Evolutionary conservation across 2,797 vertebrate species (phyloP).

Genomic region (Chelidonichthys spinosus): DNA sequence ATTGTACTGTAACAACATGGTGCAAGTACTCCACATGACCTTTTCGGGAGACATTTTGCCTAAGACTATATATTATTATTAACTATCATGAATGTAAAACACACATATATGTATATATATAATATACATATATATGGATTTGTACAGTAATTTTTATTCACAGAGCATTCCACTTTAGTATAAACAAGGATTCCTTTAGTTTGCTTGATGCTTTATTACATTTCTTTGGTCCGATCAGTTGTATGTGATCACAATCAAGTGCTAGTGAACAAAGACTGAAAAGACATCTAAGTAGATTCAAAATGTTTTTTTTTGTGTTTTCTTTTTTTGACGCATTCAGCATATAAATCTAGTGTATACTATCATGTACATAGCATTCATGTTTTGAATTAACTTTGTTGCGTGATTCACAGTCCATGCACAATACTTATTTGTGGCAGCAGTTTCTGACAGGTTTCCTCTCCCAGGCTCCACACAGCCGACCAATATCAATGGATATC

Average conservation of each 20-base stretch:
- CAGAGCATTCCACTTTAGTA: background rate
- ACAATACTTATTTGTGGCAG: constrained; percentile 30
- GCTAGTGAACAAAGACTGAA: constrained; percentile 42
- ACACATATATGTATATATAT: background rate
- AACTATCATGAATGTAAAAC: background rate
- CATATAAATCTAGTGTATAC: constrained; percentile 11
- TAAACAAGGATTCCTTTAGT: constrained; percentile 13
- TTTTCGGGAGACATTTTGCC: constrained; percentile 23
- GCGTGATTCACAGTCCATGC: constrained; percentile 26
- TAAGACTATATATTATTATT: background rate
- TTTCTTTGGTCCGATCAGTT: background rate
- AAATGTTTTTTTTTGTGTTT: background rate
- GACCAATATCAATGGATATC: constrained; percentile 15
- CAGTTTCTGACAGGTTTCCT: constrained; percentile 8
- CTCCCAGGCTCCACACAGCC: background rate
- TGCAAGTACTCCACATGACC: constrained; percentile 34
- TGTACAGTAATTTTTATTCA: constrained; percentile 9
- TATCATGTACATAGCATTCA: constrained; percentile 32
- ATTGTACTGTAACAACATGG: constrained; percentile 51
- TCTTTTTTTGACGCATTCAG: background rate
- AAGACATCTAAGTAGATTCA: constrained; percentile 20
- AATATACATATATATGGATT: constrained; percentile 11
- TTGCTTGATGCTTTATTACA: constrained; percentile 10
- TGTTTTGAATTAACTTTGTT: constrained; percentile 18
- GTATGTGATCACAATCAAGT: constrained; percentile 19